phyloP scores from a whole-genome alignment of 1,140 invertebrate genomes.

The Amphibalanus amphitrite region DNA sequence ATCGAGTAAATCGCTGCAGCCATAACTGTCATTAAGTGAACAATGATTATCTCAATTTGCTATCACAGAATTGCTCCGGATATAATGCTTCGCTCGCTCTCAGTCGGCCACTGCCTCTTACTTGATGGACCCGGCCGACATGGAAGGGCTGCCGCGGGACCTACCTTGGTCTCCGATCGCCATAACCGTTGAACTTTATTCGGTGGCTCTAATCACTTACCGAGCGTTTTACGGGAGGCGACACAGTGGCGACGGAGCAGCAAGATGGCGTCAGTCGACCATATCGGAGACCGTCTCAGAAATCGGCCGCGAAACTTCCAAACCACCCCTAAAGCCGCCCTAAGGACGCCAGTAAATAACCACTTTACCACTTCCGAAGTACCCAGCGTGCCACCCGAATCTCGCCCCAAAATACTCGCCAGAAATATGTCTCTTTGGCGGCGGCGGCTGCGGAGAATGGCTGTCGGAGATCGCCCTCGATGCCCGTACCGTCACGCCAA shows the following conservation, averaged over 20 bases:
- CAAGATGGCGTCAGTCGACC: not conserved
- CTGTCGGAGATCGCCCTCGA: not conserved
- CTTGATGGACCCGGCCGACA: not conserved
- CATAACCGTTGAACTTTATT: not conserved
- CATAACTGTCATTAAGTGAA: conserved; percentile 2
- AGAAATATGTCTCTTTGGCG: too few relatives aligned
- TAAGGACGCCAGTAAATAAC: too few relatives aligned
- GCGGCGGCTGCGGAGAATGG: not conserved
- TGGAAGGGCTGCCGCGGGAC: not conserved
- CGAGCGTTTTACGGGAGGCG: not conserved
- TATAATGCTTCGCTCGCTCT: not conserved
- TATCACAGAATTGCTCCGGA: not conserved
- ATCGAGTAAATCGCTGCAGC: not conserved
- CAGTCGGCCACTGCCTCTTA: not conserved
- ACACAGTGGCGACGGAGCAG: not conserved
- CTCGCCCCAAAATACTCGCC: too few relatives aligned
- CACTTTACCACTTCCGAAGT: too few relatives aligned
- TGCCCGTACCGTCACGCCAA: not conserved
- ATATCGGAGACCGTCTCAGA: too few relatives aligned
- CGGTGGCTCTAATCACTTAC: not conserved
- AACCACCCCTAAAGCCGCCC: too few relatives aligned
- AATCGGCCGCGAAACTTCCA: too few relatives aligned
- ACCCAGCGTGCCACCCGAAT: too few relatives aligned
- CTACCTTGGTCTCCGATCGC: not conserved
- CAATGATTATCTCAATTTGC: not conserved